A percentile compares a stretch with the other conserved stretches of the same genome.
phyloP scores from a whole-genome alignment of 2,888 invertebrate genomes.

The Lasioglossum leucozonium region DNA sequence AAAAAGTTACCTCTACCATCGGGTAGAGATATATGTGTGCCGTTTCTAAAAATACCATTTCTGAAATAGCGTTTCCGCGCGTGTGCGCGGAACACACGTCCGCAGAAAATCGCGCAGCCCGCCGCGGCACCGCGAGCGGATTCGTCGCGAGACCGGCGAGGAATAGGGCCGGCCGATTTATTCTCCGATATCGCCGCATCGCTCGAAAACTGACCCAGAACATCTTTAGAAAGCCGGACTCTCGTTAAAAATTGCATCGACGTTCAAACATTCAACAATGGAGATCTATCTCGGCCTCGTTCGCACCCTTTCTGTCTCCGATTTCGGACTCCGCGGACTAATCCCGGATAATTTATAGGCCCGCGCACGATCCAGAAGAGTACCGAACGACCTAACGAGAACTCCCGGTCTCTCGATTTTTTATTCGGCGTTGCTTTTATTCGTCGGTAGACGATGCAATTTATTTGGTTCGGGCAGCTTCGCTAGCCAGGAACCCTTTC shows the following conservation, averaged over 20 bases:
- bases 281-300: no score
- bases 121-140: slow-evolving; percentile 19
- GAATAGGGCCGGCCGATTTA: background rate
- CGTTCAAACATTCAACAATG: background rate
- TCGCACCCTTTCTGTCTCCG: background rate
- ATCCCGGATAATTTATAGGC: background rate
- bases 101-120: slow-evolving; percentile 49
- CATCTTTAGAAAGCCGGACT: background rate
- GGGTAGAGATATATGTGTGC: slow-evolving; percentile 63
- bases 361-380: background rate
- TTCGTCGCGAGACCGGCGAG: background rate
- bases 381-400: background rate
- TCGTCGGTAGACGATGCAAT: background rate
- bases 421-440: background rate
- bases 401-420: background rate
- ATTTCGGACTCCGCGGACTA: background rate
- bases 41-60: slow-evolving; percentile 67
- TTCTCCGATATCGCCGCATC: background rate
- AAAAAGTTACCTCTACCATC: slow-evolving; percentile 64
- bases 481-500: background rate
- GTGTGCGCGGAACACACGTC: slow-evolving; percentile 39
- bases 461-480: background rate
- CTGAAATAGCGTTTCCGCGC: slow-evolving; percentile 62
- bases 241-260: background rate
- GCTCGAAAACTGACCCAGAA: background rate